A percentile compares a stretch with the other conserved stretches of the same genome.
phyloP scores from a whole-genome alignment of 2,113 vertebrate species.

The Uria lomvia region DNA sequence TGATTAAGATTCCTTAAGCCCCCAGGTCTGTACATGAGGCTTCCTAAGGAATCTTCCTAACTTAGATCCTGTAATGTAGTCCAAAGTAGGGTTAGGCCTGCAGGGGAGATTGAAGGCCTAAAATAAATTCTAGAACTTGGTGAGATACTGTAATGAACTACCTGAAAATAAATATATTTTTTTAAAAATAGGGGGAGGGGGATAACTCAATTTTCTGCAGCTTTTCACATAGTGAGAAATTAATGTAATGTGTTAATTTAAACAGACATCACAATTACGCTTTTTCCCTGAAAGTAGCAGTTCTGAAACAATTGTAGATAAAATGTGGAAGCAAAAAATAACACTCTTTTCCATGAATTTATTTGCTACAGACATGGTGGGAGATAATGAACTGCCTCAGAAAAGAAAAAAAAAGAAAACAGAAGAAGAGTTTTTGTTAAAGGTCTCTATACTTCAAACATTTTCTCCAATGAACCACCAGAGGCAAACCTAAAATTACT shows the following conservation, averaged over 20 bases:
- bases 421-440: background rate
- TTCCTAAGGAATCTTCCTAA: background rate
- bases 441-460: background rate
- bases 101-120: background rate
- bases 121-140: background rate
- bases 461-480: background rate
- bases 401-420: background rate
- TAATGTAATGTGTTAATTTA: background rate
- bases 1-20: background rate
- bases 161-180: background rate
- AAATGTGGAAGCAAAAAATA: background rate
- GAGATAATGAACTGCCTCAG: background rate
- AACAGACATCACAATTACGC: background rate
- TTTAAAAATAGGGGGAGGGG: background rate
- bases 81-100: background rate
- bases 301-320: background rate
- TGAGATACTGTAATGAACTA: background rate
- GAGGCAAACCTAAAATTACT: background rate
- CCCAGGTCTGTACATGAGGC: background rate
- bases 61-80: background rate
- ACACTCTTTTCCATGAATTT: background rate
- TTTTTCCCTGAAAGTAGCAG: rapidly evolving
- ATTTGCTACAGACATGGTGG: background rate
- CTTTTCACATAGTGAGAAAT: background rate
- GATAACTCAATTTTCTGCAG: background rate